Conservation (phyloP, 2,113 vertebrate genomes). For the Coptodon rendalli region DNA sequence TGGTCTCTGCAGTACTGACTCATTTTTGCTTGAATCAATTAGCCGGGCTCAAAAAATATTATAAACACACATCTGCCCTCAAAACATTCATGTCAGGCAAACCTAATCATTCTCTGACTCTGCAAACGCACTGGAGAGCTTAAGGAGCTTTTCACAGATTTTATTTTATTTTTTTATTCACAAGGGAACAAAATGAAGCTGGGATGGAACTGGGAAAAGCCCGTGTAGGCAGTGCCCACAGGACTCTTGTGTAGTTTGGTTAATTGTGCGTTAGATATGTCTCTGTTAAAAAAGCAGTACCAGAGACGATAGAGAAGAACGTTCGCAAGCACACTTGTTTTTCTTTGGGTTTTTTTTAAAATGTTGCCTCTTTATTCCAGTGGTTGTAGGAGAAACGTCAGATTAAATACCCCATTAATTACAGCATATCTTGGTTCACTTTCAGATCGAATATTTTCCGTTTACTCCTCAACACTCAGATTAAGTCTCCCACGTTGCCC, state of each 20-base stretch:
- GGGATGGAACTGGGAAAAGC: neutral
- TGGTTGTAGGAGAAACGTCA: rapidly evolving
- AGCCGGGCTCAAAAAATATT: neutral
- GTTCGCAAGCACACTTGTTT: neutral
- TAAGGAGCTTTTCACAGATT: neutral
- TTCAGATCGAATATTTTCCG: neutral
- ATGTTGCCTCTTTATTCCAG: neutral
- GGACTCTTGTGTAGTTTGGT: neutral
- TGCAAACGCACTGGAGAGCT: neutral
- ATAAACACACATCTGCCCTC: neutral
- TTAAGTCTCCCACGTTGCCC: neutral
- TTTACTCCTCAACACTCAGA: neutral
- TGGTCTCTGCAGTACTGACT: neutral
- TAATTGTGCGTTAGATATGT: neutral
- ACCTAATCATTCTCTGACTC: neutral
- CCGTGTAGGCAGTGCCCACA: neutral
- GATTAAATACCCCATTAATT: neutral
- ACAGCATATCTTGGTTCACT: neutral
- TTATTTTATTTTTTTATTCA: neutral
- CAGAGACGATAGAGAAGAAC: neutral
- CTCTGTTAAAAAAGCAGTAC: neutral
- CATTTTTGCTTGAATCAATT: neutral
- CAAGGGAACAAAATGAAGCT: neutral
- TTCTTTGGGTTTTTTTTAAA: rapidly evolving
- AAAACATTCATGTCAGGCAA: neutral